Evolutionary conservation across 2,113 vertebrate species (phyloP).

Genomic region (Vombatus ursinus): DNA sequence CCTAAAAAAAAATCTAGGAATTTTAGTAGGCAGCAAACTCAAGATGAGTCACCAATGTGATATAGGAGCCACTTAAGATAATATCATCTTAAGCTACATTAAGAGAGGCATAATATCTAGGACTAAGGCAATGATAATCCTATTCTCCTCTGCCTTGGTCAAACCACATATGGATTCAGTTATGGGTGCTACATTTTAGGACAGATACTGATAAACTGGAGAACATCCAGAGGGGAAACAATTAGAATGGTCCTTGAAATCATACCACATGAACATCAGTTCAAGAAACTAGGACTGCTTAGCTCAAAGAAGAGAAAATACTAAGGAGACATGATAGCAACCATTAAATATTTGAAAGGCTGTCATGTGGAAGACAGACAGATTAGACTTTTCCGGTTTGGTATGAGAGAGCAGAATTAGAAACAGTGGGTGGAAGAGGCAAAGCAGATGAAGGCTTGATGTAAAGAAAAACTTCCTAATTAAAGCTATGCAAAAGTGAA

Average conservation of each 20-base stretch:
- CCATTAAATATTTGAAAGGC: background rate
- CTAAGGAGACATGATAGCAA: background rate
- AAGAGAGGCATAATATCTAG: background rate
- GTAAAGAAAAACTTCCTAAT: background rate
- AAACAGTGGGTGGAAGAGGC: background rate
- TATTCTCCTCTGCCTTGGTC: background rate
- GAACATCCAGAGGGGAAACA: background rate
- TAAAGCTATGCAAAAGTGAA: background rate
- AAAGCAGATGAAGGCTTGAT: background rate
- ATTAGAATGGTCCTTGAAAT: no score
- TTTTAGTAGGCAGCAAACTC: no score
- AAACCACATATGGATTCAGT: background rate
- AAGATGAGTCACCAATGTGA: no score
- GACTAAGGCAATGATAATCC: background rate
- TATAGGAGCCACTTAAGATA: no score
- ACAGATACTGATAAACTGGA: background rate
- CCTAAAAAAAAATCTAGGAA: background rate
- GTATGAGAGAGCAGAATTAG: background rate
- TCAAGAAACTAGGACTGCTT: background rate
- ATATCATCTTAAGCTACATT: no score
- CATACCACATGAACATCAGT: background rate
- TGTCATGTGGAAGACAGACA: background rate
- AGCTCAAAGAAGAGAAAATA: background rate
- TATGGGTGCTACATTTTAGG: background rate
- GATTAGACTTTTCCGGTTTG: background rate